Conservation (phyloP, 2,797 vertebrate species). For the Xenopus petersii region DNA sequence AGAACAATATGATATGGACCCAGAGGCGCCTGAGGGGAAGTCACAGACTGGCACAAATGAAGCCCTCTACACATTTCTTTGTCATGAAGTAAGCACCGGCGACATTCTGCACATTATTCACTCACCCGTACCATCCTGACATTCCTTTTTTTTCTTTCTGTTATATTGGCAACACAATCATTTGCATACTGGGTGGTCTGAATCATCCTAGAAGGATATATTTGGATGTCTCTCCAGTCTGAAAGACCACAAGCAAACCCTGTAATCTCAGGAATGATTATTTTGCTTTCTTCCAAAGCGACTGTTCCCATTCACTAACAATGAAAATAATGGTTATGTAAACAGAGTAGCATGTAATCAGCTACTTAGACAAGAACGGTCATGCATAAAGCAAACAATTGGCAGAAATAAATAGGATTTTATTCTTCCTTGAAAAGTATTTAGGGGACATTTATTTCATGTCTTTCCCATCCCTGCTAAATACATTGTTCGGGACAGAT, state of each 20-base stretch:
- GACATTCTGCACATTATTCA: neutral
- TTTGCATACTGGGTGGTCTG: constrained; percentile 9
- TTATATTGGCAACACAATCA: neutral
- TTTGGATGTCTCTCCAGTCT: neutral
- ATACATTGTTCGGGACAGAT: too few relatives aligned
- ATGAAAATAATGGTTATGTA: constrained; percentile 5
- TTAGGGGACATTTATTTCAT: neutral
- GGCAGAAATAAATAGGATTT: neutral
- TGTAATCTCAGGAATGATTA: constrained; percentile 1
- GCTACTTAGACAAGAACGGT: constrained; percentile 5
- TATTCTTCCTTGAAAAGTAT: neutral
- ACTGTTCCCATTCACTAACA: constrained; percentile 9
- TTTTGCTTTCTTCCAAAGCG: neutral
- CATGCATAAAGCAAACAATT: constrained; percentile 4
- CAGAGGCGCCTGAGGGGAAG: constrained; percentile 7
- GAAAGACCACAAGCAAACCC: constrained; percentile 3
- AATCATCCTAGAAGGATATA: neutral
- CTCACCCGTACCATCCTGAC: neutral
- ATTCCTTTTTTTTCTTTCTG: too few relatives aligned
- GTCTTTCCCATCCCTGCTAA: too few relatives aligned
- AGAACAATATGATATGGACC: constrained; percentile 21
- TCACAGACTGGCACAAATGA: constrained; percentile 4
- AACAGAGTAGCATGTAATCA: constrained; percentile 1
- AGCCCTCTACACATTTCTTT: neutral
- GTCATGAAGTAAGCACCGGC: too few relatives aligned